Conservation (phyloP, 2,113 vertebrate genomes). For the Furnarius figulus region DNA sequence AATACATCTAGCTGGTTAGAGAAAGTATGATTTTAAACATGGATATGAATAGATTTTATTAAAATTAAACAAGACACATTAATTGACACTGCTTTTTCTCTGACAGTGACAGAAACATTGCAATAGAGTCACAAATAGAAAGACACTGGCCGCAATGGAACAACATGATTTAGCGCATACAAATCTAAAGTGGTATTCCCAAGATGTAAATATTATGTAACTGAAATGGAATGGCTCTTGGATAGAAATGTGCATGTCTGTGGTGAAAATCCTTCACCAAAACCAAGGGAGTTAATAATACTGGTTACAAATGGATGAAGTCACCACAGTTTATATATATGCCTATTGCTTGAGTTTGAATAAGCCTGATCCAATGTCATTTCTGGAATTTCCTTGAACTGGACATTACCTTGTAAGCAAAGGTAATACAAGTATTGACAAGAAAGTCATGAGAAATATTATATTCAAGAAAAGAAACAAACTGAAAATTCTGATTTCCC, state of each 20-base stretch:
- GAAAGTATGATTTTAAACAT: not conserved
- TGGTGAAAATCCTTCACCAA: not conserved
- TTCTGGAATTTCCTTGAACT: not conserved
- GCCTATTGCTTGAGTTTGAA: not conserved
- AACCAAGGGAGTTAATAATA: not conserved
- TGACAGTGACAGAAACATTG: not conserved
- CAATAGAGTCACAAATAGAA: not conserved
- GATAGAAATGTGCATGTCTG: not conserved
- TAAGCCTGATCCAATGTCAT: not conserved
- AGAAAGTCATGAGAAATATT: not conserved
- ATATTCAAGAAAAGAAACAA: not conserved
- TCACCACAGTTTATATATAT: not conserved
- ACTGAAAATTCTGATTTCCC: not conserved
- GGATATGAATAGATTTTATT: not conserved
- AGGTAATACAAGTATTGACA: not conserved
- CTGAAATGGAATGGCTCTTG: not conserved
- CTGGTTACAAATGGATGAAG: not conserved
- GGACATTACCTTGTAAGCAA: not conserved
- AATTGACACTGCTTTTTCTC: not conserved
- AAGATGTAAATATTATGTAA: not conserved
- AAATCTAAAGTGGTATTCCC: not conserved
- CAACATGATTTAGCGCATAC: rapidly evolving
- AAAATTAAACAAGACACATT: not conserved
- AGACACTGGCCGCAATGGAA: not conserved
- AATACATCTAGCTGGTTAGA: not conserved